Percentiles rank a stretch among this genome's conserved stretches.
Evolutionary conservation across 2,888 invertebrate species (phyloP).

Genomic region (Elmis aenea): DNA sequence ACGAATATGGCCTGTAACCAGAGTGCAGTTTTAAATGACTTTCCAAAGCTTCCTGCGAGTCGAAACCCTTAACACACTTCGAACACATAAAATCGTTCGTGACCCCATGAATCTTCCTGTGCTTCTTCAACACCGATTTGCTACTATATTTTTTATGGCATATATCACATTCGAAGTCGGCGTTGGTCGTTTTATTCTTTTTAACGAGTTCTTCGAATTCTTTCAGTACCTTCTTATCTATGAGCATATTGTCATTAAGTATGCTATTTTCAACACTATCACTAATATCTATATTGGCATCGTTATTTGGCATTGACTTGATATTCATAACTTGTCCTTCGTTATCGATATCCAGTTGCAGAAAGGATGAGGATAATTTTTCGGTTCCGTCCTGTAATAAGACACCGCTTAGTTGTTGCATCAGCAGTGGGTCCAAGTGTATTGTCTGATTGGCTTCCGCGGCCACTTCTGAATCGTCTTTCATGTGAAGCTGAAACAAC

Average conservation of each 20-base stretch:
- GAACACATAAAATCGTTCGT: slow-evolving; percentile 55
- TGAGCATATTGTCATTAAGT: neutral
- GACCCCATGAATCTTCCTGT: slow-evolving; percentile 51
- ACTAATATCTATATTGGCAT: slow-evolving; percentile 5
- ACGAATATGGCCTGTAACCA: slow-evolving; percentile 53
- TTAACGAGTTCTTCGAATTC: slow-evolving; percentile 2
- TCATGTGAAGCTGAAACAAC: too few species aligned
- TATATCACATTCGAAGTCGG: slow-evolving; percentile 35
- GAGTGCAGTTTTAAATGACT: slow-evolving; percentile 57
- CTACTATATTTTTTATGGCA: slow-evolving; percentile 38
- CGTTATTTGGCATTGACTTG: slow-evolving; percentile 5
- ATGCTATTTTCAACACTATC: slow-evolving; percentile 4
- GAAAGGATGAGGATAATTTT: slow-evolving; percentile 11
- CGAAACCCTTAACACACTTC: slow-evolving; percentile 55
- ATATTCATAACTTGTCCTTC: slow-evolving; percentile 10
- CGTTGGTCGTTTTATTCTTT: slow-evolving; percentile 9
- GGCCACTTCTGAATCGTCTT: too few species aligned
- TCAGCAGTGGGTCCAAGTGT: slow-evolving; percentile 22
- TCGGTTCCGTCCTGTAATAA: slow-evolving; percentile 21
- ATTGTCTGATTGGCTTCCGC: slow-evolving; percentile 19
- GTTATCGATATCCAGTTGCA: slow-evolving; percentile 15
- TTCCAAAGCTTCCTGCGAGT: slow-evolving; percentile 55
- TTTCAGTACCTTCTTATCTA: slow-evolving; percentile 10
- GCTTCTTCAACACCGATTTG: slow-evolving; percentile 39
- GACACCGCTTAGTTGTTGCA: slow-evolving; percentile 26